These are phyloP conservation scores for Semotilus atromaculatus DNA, from an alignment of 2,797 vertebrate species.

Conservation along the genomic window DNA sequence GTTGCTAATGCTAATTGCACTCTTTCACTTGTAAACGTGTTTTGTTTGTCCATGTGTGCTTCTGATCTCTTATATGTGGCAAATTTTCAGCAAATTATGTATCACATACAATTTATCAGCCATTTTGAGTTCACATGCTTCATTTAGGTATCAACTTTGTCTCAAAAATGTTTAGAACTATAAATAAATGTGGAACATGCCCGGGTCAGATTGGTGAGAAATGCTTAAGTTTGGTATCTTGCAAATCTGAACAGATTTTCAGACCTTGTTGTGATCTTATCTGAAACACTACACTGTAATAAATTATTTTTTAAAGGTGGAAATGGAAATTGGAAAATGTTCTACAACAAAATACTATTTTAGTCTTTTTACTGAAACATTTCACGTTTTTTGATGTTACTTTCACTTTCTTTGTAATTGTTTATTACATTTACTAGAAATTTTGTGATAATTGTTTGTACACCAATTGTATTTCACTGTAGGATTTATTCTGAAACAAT, in stretches of 20 bases:
- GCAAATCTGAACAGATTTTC: not conserved
- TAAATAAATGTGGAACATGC: not conserved
- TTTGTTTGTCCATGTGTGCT: not conserved
- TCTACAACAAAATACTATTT: not conserved
- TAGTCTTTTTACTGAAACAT: not conserved
- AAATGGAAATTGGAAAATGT: not conserved
- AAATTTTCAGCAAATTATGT: not conserved
- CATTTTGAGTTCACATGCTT: not conserved
- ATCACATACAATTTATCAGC: not conserved
- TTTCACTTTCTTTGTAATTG: not conserved
- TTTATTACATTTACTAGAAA: no score
- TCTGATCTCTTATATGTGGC: not conserved
- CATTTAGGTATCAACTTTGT: not conserved
- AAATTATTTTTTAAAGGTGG: not conserved
- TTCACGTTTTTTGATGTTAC: not conserved
- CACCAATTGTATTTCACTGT: not conserved
- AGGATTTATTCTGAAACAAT: not conserved
- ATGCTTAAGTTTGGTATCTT: not conserved
- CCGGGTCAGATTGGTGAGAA: not conserved
- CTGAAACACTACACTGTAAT: not conserved
- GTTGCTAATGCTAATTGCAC: slow-evolving; percentile 21
- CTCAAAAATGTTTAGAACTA: not conserved
- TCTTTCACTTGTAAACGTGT: not conserved
- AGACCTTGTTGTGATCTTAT: not conserved
- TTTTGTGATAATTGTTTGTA: not conserved